Evolutionary conservation across 2,113 vertebrate genomes (phyloP).

Genomic region (Chrysochloris asiatica): DNA sequence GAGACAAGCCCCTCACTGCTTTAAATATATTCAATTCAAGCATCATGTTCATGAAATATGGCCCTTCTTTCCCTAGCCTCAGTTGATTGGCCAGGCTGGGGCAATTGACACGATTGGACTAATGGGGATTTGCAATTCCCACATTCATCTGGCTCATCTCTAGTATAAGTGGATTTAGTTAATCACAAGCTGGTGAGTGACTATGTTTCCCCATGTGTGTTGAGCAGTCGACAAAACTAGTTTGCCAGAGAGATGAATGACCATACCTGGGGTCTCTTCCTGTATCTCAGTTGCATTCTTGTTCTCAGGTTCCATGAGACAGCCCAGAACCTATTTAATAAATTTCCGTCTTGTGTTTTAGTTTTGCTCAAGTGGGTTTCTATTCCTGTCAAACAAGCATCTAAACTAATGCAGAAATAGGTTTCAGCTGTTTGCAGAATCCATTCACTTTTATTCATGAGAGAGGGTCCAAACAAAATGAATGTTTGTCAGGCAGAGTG

Average conservation of each 20-base stretch:
- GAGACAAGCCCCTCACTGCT: neutral
- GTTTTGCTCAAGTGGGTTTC: conserved; percentile 51
- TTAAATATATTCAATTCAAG: neutral
- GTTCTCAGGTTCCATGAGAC: neutral
- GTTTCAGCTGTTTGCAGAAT: conserved; percentile 53
- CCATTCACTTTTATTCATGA: conserved; percentile 36
- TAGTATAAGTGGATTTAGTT: neutral
- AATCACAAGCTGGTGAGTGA: neutral
- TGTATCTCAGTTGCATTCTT: neutral
- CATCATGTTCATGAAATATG: neutral
- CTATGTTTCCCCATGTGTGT: neutral
- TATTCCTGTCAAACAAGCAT: conserved; percentile 29
- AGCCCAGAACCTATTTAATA: neutral
- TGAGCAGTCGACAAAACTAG: neutral
- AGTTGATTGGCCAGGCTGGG: neutral
- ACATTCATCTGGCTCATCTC: neutral
- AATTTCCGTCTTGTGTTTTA: conserved; percentile 55
- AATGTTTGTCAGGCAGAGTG: conserved; percentile 55
- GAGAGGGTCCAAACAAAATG: conserved; percentile 39
- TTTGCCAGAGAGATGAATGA: neutral
- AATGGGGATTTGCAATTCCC: neutral
- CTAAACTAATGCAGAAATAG: conserved; percentile 48
- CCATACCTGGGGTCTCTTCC: neutral
- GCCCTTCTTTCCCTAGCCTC: neutral
- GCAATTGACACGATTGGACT: neutral